phyloP scores from a whole-genome alignment of 2,113 vertebrate species.

The Cranoglanis bouderius region DNA sequence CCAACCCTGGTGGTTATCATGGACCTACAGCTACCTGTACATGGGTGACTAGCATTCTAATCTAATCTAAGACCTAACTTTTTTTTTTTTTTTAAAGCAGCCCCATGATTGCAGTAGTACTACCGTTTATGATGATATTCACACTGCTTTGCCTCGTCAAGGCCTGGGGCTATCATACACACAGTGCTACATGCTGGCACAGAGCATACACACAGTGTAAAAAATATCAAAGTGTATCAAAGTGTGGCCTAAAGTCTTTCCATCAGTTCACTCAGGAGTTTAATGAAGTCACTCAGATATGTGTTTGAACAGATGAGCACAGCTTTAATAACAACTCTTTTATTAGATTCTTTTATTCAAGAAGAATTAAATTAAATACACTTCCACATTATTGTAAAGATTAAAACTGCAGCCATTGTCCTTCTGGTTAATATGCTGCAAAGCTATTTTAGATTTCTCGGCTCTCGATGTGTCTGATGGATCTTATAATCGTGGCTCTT shows the following conservation, averaged over 20 bases:
- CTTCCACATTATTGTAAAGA: conserved; percentile 6
- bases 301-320: not conserved
- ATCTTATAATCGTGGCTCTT: conserved; percentile 20
- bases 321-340: conserved; percentile 21
- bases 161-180: not conserved
- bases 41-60: not conserved
- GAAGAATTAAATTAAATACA: not conserved
- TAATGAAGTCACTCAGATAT: not conserved
- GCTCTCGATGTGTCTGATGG: conserved; percentile 8
- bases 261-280: not conserved
- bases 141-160: not conserved
- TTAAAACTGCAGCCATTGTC: not conserved
- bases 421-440: conserved; percentile 3
- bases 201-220: not conserved
- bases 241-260: not conserved
- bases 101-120: not conserved
- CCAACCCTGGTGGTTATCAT: not conserved
- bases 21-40: not conserved
- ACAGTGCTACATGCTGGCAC: not conserved
- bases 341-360: conserved; percentile 25
- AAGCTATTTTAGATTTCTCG: conserved; percentile 10
- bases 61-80: not conserved
- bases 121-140: not conserved
- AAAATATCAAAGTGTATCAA: no score
- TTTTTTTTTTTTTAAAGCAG: not conserved